These are phyloP conservation scores for Enteromius afrohamiltoni DNA, from an alignment of 2,797 vertebrate genomes.

Conservation along the genomic window DNA sequence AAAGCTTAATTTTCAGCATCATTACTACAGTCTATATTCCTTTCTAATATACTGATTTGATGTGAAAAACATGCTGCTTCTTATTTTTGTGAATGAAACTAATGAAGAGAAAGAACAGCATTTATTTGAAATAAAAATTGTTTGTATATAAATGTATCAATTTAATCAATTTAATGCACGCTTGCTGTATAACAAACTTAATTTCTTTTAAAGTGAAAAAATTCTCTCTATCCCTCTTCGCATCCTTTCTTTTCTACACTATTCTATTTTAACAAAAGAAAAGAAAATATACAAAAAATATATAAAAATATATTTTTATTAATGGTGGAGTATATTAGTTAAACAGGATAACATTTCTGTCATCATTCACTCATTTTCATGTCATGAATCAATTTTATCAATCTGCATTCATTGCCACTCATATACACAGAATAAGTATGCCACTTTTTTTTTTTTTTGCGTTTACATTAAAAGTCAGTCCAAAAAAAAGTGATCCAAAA, in stretches of 20 bases:
- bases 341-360: not conserved
- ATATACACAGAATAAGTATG: not conserved
- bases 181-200: not conserved
- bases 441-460: not conserved
- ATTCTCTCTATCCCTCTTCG: too few relatives aligned
- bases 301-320: too few relatives aligned
- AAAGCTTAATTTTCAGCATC: not conserved
- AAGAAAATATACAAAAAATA: too few relatives aligned
- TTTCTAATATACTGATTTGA: not conserved
- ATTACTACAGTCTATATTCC: not conserved
- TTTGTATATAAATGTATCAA: not conserved
- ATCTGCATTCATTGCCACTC: not conserved
- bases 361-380: not conserved
- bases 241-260: too few relatives aligned
- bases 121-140: not conserved
- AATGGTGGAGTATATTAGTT: not conserved
- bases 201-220: not conserved
- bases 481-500: not conserved
- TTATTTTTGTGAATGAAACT: not conserved
- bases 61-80: not conserved
- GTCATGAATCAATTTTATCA: not conserved
- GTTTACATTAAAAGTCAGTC: not conserved
- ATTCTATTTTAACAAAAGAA: too few relatives aligned
- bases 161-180: not conserved
- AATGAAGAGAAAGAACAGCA: not conserved